Evolutionary conservation across 1,140 invertebrate genomes (phyloP).

Genomic region (Cherax quadricarinatus): DNA sequence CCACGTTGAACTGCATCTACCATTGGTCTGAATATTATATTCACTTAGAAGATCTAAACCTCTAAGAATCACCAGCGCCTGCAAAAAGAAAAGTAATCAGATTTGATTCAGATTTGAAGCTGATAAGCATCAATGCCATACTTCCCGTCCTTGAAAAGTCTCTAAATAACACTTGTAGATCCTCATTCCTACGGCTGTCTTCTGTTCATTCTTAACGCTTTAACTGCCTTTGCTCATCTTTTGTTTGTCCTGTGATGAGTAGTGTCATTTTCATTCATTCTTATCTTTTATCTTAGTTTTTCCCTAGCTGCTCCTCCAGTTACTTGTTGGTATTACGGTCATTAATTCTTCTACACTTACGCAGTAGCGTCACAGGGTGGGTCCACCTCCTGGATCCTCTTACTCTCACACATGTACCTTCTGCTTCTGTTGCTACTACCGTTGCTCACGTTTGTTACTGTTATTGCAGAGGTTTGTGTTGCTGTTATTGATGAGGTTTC

Average conservation of each 20-base stretch:
- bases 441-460: neutral
- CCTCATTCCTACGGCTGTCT: no score
- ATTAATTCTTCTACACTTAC: conserved; percentile 15
- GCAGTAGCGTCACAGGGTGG: neutral
- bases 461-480: neutral
- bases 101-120: no score
- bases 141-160: no score
- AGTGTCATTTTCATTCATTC: conserved; percentile 7
- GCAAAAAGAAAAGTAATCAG: no score
- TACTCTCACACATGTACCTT: neutral
- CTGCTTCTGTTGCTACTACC: neutral
- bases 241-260: neutral
- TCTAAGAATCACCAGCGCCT: no score
- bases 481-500: neutral
- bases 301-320: neutral
- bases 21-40: no score
- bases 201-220: neutral
- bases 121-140: no score
- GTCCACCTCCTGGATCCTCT: neutral
- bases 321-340: neutral
- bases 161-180: no score
- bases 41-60: no score
- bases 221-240: neutral
- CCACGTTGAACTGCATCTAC: no score
- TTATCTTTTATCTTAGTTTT: conserved; percentile 5